These are phyloP conservation scores for Gadopsis bispinosus DNA, from an alignment of 2,797 vertebrate genomes.

Conservation along the genomic window DNA sequence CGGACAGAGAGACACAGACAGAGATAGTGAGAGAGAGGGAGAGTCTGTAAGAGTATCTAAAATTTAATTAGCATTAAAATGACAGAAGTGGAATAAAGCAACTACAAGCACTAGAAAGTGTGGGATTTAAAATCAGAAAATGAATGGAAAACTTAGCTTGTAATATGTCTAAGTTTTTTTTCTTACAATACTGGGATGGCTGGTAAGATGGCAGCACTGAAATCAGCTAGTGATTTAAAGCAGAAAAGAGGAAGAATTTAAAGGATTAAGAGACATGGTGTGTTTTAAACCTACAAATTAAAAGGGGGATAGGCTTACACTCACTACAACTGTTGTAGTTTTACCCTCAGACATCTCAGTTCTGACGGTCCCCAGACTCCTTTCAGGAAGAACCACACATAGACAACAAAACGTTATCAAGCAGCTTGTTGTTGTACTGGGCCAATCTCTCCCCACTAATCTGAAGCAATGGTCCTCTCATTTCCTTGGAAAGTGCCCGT, in stretches of 20 bases:
- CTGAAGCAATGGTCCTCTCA: slow-evolving; percentile 63
- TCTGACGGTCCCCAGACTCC: slow-evolving; percentile 39
- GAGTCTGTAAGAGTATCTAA: too few species aligned
- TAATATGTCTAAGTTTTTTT: background rate
- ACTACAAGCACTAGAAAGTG: background rate
- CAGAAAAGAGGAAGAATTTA: background rate
- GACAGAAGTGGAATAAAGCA: background rate
- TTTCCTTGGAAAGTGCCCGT: slow-evolving; percentile 64
- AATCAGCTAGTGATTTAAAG: background rate
- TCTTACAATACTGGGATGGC: background rate
- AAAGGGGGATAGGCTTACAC: background rate
- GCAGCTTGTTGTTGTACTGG: slow-evolving; percentile 42
- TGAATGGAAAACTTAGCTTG: background rate
- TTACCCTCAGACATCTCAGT: background rate
- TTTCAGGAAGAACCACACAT: slow-evolving; percentile 39
- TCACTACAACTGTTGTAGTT: background rate
- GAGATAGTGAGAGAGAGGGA: too few species aligned
- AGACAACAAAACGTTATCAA: slow-evolving; percentile 56
- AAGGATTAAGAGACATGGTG: background rate
- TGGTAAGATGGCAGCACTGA: background rate
- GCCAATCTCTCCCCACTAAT: slow-evolving; percentile 63
- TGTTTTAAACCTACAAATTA: slow-evolving; percentile 1
- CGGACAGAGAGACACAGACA: too few species aligned
- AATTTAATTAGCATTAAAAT: background rate
- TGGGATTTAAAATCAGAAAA: background rate